Conservation (phyloP, 2,113 vertebrate genomes). For the Mormyrus iriodes region DNA sequence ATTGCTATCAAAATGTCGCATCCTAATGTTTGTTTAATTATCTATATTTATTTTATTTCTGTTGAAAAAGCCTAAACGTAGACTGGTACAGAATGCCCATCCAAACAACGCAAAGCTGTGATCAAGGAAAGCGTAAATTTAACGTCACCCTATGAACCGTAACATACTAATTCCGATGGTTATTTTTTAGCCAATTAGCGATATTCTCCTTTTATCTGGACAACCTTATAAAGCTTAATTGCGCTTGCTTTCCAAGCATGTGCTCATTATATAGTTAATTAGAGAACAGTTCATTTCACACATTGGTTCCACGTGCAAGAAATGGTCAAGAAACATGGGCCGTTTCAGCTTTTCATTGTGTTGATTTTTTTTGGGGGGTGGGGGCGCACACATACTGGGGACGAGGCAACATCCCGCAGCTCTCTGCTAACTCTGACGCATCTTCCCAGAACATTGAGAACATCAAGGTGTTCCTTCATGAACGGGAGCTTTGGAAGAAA, state of each 20-base stretch:
- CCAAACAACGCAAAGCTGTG: background rate
- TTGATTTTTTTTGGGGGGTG: background rate
- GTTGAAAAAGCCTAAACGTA: background rate
- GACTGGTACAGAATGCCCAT: background rate
- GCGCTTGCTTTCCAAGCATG: background rate
- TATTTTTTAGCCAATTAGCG: background rate
- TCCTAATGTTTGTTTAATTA: background rate
- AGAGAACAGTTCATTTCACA: background rate
- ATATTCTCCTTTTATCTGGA: background rate
- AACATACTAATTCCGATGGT: background rate
- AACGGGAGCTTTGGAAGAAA: slow-evolving; percentile 96
- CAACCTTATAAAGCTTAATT: background rate
- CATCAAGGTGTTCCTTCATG: slow-evolving; percentile 92
- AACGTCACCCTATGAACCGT: background rate
- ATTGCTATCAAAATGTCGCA: background rate
- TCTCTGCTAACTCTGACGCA: background rate
- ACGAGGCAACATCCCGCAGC: too few relatives aligned
- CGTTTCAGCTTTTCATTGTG: background rate
- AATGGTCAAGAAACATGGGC: background rate
- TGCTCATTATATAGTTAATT: background rate
- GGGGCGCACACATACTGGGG: background rate
- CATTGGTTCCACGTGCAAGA: background rate
- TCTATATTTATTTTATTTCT: background rate
- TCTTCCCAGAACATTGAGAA: slow-evolving; percentile 81
- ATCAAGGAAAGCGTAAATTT: background rate